Base-by-base conservation (phyloP, 1,140 invertebrate genomes). In the Scaptomyza hsui region DNA sequence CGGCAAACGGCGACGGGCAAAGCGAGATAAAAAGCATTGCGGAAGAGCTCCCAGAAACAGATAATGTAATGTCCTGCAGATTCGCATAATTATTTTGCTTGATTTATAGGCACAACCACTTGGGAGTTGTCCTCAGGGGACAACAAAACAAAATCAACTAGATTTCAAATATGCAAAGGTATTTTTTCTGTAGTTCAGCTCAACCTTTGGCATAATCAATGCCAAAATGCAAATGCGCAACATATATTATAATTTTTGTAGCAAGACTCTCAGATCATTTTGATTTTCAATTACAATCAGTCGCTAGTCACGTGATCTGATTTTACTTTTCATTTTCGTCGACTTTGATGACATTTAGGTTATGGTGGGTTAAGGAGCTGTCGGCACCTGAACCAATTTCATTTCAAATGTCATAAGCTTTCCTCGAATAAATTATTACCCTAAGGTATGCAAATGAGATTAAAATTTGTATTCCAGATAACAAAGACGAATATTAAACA, bases 71-170 rank as follows among this genome's bases (percentile, higher is more conserved):
- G 71, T 61, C 70, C 45, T 48, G 49, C 57, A 77, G 81, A 86
- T 86, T 68, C 62, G 77, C 80, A 80, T 85, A 85, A 85, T 86
- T 85, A 86, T 85, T 86, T 74, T 29, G n/a, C 41, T 70, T 85
- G 77, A 85, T 85, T 85, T 85, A 85, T 81, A 35, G 29, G 45
- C 57, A 52, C 57, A 52, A 24, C 13, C 51, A 49, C 55, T 52
- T 41, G 52, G 62, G 61, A 75, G 26, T 45, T 16, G 37, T 19
- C 18, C 51, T 12, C 19, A 32, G 29, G 29, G 39, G 26, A 7
- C 49, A 13, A 26, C 39, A 29, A 39, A 59, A n/a, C 24, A n/a
- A 60, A 48, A 18, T 56, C 35, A 39, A 56, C 18, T 29, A 15
- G 4, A 42, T 48, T 29, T 57, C 41, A 65, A 71, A 59, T 52